These are phyloP conservation scores for Pampusana beccarii DNA, from an alignment of 2,113 vertebrate genomes.

Conservation along the genomic window DNA sequence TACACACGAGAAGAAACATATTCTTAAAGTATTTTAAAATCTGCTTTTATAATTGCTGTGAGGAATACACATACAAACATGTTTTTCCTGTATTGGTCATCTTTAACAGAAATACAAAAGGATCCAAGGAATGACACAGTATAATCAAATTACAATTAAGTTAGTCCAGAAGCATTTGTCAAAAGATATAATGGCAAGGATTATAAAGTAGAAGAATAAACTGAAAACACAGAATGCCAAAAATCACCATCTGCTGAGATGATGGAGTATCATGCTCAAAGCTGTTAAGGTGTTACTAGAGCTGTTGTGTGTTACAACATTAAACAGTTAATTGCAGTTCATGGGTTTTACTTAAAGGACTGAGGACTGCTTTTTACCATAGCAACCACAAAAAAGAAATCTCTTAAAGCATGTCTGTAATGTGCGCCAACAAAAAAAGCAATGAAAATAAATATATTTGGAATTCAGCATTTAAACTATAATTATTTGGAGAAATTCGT, in stretches of 20 bases:
- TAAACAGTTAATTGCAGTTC: conserved; percentile 69
- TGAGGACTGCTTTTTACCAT: conserved; percentile 62
- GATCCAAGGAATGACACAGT: background rate
- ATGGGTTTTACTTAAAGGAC: conserved; percentile 48
- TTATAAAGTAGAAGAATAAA: conserved; percentile 55
- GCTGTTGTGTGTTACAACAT: conserved; percentile 57
- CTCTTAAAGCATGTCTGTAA: conserved; percentile 21
- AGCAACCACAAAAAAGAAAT: conserved; percentile 62
- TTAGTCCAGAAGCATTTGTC: conserved; percentile 29
- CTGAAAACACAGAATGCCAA: conserved; percentile 63
- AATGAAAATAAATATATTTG: conserved; percentile 14
- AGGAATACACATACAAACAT: background rate
- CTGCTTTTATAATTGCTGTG: background rate
- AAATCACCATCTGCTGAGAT: conserved; percentile 67
- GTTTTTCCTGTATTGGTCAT: background rate
- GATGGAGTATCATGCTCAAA: conserved; percentile 57
- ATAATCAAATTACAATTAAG: background rate
- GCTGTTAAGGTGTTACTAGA: conserved; percentile 73
- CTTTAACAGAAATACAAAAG: background rate
- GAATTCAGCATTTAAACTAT: background rate
- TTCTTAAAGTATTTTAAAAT: background rate
- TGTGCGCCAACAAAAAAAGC: background rate
- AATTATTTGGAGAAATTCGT: conserved; percentile 30
- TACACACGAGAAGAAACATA: background rate
- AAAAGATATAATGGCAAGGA: conserved; percentile 43